These are phyloP conservation scores for human DNA, from an alignment of 2,113 vertebrate genomes.

Conservation along the genomic window GRCh38 chr5:43620501-43621000, in stretches of 20 bases:
- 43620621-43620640: slow-evolving; percentile 17
- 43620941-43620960: neutral
- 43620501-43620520: no score
- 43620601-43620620: neutral
- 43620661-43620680: neutral
- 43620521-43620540: neutral
- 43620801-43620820: neutral
- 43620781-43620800: neutral
- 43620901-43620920: neutral
- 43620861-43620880: slow-evolving; percentile 9
- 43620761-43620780: neutral
- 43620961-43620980: neutral
- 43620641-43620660: neutral
- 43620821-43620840: neutral
- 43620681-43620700: neutral
- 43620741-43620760: neutral
- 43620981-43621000: neutral
- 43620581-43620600: neutral
- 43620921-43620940: neutral
- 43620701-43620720: neutral
- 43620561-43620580: neutral
- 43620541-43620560: neutral
- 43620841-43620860: neutral
- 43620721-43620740: neutral
- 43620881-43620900: neutral